These are phyloP conservation scores for Anoplius nigerrimus DNA, from an alignment of 2,888 invertebrate genomes.

Conservation along the genomic window DNA sequence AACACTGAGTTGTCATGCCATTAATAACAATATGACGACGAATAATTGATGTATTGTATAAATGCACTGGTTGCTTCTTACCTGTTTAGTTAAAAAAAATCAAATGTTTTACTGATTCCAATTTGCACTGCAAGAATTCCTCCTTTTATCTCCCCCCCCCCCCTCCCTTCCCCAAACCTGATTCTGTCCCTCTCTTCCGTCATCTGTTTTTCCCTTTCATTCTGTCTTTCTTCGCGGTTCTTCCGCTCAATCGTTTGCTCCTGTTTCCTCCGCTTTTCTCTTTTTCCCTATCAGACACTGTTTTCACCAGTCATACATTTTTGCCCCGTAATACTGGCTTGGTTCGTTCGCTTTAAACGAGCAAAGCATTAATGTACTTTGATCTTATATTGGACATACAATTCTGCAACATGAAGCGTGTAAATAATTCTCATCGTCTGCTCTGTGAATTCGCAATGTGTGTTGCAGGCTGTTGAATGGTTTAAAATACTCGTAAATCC, in stretches of 20 bases:
- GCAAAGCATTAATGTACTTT: constrained; percentile 45
- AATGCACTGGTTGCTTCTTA: no score
- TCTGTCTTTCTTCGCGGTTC: not conserved
- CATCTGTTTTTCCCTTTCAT: not conserved
- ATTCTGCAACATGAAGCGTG: constrained; percentile 38
- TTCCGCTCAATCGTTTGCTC: not conserved
- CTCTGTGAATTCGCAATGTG: constrained; percentile 31
- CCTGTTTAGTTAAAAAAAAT: no score
- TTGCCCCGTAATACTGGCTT: constrained; percentile 39
- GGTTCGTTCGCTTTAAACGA: constrained; percentile 44
- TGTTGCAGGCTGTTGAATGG: not conserved
- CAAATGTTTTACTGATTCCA: no score
- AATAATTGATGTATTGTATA: no score
- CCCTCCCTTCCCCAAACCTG: no score
- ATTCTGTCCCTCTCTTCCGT: no score
- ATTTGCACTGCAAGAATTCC: no score
- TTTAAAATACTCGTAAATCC: constrained; percentile 27
- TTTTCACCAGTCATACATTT: constrained; percentile 5
- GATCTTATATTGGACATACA: constrained; percentile 41
- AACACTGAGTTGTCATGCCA: no score
- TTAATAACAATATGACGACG: no score
- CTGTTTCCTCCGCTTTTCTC: not conserved
- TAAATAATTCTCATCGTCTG: constrained; percentile 48
- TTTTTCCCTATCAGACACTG: not conserved
- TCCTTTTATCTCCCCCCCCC: no score